Conservation (phyloP, 1,140 invertebrate genomes). For the Harpegnathos saltator region DNA sequence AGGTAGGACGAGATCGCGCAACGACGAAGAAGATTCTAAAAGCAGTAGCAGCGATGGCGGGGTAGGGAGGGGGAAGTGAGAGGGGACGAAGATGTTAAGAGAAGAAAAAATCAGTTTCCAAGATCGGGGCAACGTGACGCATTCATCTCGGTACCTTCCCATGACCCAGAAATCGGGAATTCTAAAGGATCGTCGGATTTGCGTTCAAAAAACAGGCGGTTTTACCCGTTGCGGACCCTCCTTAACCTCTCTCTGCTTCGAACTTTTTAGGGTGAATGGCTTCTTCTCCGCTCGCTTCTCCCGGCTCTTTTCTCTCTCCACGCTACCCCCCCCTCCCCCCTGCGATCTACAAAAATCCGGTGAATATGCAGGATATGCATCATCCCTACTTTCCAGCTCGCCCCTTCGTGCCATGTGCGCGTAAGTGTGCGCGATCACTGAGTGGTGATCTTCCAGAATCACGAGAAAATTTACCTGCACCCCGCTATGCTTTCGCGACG, state of each 20-base stretch:
- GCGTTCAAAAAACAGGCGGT: constrained; percentile 81
- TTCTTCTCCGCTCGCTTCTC: constrained; percentile 62
- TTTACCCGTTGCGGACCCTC: constrained; percentile 82
- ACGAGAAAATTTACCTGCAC: constrained; percentile 83
- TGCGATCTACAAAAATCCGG: constrained; percentile 79
- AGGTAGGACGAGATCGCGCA: constrained; percentile 30
- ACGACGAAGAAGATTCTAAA: constrained; percentile 57
- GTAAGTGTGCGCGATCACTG: constrained; percentile 37
- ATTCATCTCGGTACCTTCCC: constrained; percentile 80
- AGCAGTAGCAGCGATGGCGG: not conserved
- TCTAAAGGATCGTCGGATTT: constrained; percentile 81
- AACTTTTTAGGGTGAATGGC: constrained; percentile 69
- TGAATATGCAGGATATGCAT: constrained; percentile 85
- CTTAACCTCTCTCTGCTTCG: constrained; percentile 49
- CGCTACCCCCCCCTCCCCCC: no score
- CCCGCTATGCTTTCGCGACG: constrained; percentile 70
- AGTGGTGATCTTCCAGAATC: constrained; percentile 72
- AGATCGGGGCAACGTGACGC: constrained; percentile 79
- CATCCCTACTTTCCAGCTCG: constrained; percentile 71
- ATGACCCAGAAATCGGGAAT: constrained; percentile 85
- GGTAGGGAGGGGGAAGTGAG: constrained; percentile 50
- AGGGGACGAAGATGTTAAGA: constrained; percentile 73
- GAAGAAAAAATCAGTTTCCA: constrained; percentile 82
- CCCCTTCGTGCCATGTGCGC: constrained; percentile 52
- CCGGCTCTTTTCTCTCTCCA: constrained; percentile 69